Evolutionary conservation across 2,888 invertebrate genomes (phyloP), one percentile per base, ranked within the genome.

Genomic region (Nomada goodeniana): DNA sequence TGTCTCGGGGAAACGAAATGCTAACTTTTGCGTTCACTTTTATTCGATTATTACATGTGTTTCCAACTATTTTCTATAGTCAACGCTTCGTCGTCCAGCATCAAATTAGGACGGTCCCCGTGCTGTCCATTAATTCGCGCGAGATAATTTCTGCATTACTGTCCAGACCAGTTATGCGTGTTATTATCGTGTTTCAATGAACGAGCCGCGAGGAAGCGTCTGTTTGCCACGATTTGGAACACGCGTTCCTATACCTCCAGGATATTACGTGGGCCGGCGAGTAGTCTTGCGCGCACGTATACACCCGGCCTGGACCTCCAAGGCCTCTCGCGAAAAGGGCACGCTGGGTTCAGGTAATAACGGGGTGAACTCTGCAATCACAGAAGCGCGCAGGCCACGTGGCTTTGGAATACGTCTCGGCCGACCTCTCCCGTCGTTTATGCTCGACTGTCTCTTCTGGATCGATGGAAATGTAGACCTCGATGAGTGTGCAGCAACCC

Each of bases 361-460:
- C 89, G 90, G 92, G 86, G 87, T 89, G 86, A 92, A 92, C 92
- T 91, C 91, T 91, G 89, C 92, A 92, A 93, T 93, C 93, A 92
- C 92, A 91, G 90, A 90, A 92, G 90, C 90, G 92, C 91, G 90
- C 92, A 92, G 90, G 92, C 92, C 93, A 93, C 92, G 93, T 92
- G 93, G 91, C 91, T 89, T 88, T 80, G 87, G 82, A 87, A 67
- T 57, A 89, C 83, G 87, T 87, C 87, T 83, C 74, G 65, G 63
- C 55, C 87, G 76, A 85, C 76, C 83, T 87, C 82, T 82, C 80
- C 64, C 80, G 80, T 64, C 69, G 53, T 76, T 76, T 78, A 71
- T 77, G 76, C 72, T 65, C 47, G 75, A 44, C 50, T 65, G 70
- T 63, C 53, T 70, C 61, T 59, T 60, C 67, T 11, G 42, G 53